Percentiles rank a stretch among this genome's conserved stretches.
Evolutionary conservation across 2,797 vertebrate genomes (phyloP).

Genomic region (Sparidentex hasta): DNA sequence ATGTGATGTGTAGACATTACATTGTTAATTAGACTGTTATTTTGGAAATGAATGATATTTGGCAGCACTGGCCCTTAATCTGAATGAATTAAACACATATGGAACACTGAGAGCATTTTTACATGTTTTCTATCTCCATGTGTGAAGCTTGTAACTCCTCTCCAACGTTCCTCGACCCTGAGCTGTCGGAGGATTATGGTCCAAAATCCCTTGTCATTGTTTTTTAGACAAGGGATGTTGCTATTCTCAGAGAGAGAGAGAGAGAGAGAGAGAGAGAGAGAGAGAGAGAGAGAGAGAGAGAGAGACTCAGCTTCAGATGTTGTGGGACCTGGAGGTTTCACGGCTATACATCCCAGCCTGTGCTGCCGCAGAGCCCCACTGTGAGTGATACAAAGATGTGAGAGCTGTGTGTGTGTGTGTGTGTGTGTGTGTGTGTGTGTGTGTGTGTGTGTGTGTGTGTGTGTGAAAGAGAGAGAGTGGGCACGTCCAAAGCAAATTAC

Average conservation of each 20-base stretch:
- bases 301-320: constrained; percentile 29
- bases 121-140: background rate
- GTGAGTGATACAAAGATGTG: constrained; percentile 41
- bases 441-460: constrained; percentile 23
- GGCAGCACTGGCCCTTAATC: background rate
- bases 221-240: constrained; percentile 28
- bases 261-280: constrained; percentile 1
- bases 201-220: constrained; percentile 48
- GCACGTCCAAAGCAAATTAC: constrained; percentile 61
- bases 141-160: background rate
- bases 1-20: constrained; percentile 8
- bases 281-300: background rate
- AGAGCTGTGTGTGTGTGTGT: constrained; percentile 10
- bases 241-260: background rate
- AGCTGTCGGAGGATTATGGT: constrained; percentile 35
- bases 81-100: background rate
- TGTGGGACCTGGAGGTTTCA: constrained; percentile 33
- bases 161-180: constrained; percentile 20
- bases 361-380: constrained; percentile 35
- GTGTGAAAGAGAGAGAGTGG: background rate
- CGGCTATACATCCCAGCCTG: constrained; percentile 10
- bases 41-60: background rate
- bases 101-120: background rate
- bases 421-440: constrained; percentile 19
- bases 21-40: background rate